Percentiles rank a stretch among this genome's conserved stretches.
Evolutionary conservation across 2,888 invertebrate species (phyloP).

Genomic region (Lamproptera curius): DNA sequence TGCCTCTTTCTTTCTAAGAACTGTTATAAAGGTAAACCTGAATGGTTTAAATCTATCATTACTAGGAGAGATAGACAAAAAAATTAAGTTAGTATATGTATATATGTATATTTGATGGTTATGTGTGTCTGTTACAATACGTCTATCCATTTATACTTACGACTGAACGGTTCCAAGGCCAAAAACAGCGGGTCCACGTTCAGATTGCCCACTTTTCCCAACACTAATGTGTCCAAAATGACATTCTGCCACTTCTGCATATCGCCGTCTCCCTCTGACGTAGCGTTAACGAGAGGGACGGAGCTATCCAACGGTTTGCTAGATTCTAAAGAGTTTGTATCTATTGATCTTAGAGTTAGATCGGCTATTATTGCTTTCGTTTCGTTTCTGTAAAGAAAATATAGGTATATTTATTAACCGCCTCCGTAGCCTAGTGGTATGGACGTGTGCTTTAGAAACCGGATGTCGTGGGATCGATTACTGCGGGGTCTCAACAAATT

Average conservation of each 20-base stretch:
- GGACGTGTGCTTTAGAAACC: no score
- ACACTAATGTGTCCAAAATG: constrained; percentile 83
- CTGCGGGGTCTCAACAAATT: no score
- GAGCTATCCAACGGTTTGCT: constrained; percentile 48
- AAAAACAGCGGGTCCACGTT: constrained; percentile 90
- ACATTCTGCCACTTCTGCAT: constrained; percentile 71
- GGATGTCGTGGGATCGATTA: no score
- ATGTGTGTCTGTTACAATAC: not conserved
- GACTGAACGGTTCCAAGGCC: constrained; percentile 82
- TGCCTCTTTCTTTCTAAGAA: no score
- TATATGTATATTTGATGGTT: no score
- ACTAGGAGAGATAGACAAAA: no score
- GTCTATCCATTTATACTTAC: constrained; percentile 75
- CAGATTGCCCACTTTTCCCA: constrained; percentile 87
- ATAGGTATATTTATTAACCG: no score
- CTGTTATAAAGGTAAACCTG: no score
- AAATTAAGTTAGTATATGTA: no score
- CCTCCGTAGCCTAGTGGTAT: no score
- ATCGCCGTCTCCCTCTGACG: constrained; percentile 40
- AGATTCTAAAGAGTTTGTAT: constrained; percentile 80
- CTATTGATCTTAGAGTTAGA: constrained; percentile 86
- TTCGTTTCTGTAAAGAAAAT: constrained; percentile 54
- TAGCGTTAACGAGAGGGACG: constrained; percentile 27
- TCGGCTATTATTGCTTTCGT: constrained; percentile 85
- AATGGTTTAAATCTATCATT: no score